These are phyloP conservation scores for Limosa lapponica DNA, from an alignment of 2,797 vertebrate species.

Conservation along the genomic window DNA sequence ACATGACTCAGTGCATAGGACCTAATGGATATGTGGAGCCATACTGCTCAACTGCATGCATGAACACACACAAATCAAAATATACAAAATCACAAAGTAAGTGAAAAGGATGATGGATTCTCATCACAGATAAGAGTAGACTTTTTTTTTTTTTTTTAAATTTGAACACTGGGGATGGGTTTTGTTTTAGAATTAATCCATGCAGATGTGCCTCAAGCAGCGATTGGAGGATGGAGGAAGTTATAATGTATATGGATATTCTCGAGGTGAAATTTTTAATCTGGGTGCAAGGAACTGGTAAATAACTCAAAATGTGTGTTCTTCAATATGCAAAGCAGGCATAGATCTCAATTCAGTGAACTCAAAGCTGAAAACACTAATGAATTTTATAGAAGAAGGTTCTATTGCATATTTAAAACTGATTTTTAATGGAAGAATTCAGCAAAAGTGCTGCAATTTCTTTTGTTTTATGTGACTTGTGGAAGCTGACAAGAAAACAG, in stretches of 20 bases:
- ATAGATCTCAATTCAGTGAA: background rate
- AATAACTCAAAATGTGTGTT: background rate
- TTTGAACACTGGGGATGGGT: background rate
- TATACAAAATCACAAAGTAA: conserved; percentile 83
- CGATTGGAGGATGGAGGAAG: background rate
- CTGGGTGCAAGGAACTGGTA: background rate
- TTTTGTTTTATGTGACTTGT: background rate
- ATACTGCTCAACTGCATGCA: conserved; percentile 94
- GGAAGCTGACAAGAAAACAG: background rate
- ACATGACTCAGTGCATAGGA: conserved; percentile 94
- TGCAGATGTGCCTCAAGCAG: background rate
- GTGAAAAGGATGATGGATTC: conserved; percentile 69
- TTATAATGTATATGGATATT: background rate
- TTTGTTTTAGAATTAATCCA: background rate
- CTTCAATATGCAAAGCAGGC: background rate
- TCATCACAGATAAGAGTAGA: conserved; percentile 28
- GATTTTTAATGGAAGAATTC: background rate
- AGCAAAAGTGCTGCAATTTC: background rate
- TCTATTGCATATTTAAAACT: background rate
- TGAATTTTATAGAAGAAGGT: background rate
- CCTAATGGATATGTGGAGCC: conserved; percentile 90
- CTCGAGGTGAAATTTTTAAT: background rate
- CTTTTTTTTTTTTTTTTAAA: background rate
- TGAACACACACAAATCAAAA: conserved; percentile 93
- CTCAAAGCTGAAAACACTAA: background rate